Evolutionary conservation across 2,888 invertebrate species (phyloP), one percentile per base, ranked within the genome.

Genomic region (Eupithecia tripunctaria): DNA sequence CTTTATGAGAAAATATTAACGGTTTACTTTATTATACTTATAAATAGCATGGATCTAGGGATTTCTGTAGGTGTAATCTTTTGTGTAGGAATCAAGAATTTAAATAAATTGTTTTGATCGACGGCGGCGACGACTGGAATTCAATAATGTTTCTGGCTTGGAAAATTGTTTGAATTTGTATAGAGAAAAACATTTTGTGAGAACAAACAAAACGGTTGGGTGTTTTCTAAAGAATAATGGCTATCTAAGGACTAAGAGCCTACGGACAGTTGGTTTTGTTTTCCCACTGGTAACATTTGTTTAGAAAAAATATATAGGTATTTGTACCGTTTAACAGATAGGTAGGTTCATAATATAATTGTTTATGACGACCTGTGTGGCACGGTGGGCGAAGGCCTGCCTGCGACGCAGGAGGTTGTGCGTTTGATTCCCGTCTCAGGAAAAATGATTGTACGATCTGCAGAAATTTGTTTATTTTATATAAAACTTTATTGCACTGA

Each of bases 71-170:
- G 14, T 12, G 25, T 56, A 56, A 14, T 8, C 12, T 56, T 56
- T 56, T 56, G 51, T 56, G 12, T 56, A 25, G 56, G 56, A 25
- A 56, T 56, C 56, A 25, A 56, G 56, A 56, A 56, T 56, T 25
- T 56, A 12, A 56, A 56, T 56, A 56, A 56, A 56, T 56, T 25
- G 21, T 25, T 56, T 25, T 56, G 56, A 12, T 14, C 47, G 14
- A 41, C 25, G n/a, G n/a, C n/a, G n/a, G n/a, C n/a, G n/a, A 56
- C 21, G 25, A 56, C 56, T 56, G 56, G 56, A 25, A 56, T 56
- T 56, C 25, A 56, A 56, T 56, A 25, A 56, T 5, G 56, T 10
- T 25, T 0, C 56, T 56, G 14, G 56, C 25, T 56, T 4, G 25
- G 56, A 56, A 21, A 51, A 10, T 51, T 12, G 25, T 56, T 4